Evolutionary conservation across 2,797 vertebrate species (phyloP).

Genomic region (Amazona ochrocephala): DNA sequence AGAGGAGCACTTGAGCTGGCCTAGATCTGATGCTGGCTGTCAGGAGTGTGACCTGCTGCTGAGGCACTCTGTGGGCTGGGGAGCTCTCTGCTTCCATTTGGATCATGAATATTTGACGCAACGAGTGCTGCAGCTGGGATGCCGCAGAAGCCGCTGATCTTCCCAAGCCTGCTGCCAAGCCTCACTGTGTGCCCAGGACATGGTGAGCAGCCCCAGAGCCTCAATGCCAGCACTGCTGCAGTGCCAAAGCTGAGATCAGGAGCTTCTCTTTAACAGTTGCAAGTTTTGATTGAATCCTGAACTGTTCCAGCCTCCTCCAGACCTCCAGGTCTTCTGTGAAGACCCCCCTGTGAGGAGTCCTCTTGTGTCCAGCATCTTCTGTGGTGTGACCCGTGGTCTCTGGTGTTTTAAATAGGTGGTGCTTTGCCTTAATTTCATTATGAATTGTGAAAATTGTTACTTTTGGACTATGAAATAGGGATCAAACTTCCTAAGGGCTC

Average conservation of each 20-base stretch:
- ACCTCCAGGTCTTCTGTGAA: neutral
- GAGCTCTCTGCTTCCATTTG: neutral
- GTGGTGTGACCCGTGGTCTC: neutral
- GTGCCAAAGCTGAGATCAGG: neutral
- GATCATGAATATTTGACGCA: neutral
- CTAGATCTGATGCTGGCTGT: neutral
- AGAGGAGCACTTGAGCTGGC: fast-evolving
- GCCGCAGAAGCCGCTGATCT: neutral
- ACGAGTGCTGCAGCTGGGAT: neutral
- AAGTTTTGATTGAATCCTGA: neutral
- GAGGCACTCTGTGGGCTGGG: neutral
- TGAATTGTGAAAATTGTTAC: neutral
- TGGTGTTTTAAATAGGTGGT: neutral
- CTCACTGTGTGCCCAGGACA: neutral
- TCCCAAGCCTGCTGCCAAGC: neutral
- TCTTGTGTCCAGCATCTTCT: neutral
- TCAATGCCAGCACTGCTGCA: neutral
- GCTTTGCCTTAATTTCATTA: neutral
- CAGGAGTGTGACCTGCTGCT: neutral
- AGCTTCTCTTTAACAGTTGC: neutral
- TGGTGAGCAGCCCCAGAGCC: fast-evolving
- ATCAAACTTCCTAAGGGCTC: neutral
- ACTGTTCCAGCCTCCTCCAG: neutral
- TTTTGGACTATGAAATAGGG: neutral
- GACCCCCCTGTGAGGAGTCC: neutral